Evolutionary conservation across 1,140 invertebrate genomes (phyloP), one percentile per base, ranked within the genome.

Genomic region (Drosophila quadrilineata): DNA sequence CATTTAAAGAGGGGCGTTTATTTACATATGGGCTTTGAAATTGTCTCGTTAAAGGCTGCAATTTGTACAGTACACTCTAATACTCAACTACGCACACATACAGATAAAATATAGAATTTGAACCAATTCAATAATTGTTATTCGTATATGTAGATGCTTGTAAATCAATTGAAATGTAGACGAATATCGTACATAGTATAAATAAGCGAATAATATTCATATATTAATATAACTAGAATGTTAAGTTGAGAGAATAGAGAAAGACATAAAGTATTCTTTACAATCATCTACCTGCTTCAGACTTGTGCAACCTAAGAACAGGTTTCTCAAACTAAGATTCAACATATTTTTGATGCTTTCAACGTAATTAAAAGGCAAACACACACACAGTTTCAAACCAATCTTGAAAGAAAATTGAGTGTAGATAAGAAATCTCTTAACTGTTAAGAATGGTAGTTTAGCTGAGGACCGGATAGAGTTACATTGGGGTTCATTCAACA

Each of bases 1-100:
- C n/a, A 50, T 40, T 60, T 41, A 28, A 58, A 49, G 21, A 50
- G 54, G 62, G 62, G 62, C 62, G 62, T 65, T 43, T 52, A 8
- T 8, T 48, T 58, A 41, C 45, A 65, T 43, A 35, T 58, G 28
- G 21, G 19, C 36, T 33, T 26, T 33, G 3, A 40, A 57, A 57
- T 38, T 26, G 40, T 38, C 31, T 63, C 50, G 31, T 24, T 29
- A 31, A 31, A 29, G 22, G 22, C 26, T 54, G 38, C 17, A 41
- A 56, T 36, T 63, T 35, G 46, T 36, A 12, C 10, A 53, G n/a
- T n/a, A 41, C 52, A 40, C 24, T 35, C 19, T 28, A 9, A 33
- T 52, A 22, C 43, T 14, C n/a, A 26, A 52, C 24, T 14, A 50
- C 17, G 21, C 10, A 21, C 21, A 45, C 16, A 53, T 6, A 36